phyloP scores from a whole-genome alignment of 2,797 vertebrate species.

The Lacerta bilineata region DNA sequence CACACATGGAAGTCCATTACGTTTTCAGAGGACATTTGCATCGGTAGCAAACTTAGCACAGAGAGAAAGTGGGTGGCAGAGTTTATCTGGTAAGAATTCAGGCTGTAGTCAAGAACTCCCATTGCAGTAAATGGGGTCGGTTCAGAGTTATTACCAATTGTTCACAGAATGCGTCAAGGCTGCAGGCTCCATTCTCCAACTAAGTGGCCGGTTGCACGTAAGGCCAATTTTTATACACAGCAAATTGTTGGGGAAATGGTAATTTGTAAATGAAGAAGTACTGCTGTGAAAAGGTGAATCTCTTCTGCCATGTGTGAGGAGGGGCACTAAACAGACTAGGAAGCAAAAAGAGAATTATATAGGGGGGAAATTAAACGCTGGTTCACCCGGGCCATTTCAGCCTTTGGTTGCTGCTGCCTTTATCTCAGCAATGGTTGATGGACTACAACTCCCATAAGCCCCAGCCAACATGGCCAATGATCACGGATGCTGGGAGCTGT shows the following conservation, averaged over 20 bases:
- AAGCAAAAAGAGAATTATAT: conserved; percentile 15
- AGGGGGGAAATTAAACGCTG: not conserved
- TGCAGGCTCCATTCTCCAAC: conserved; percentile 63
- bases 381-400: not conserved
- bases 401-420: not conserved
- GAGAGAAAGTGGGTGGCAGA: accelerated
- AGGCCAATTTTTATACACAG: conserved; percentile 34
- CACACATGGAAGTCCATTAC: not conserved
- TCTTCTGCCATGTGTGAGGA: not conserved
- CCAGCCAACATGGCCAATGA: too few species aligned
- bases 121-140: conserved; percentile 50
- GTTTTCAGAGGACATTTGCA: conserved; percentile 19
- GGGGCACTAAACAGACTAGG: conserved; percentile 17
- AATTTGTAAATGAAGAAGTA: conserved; percentile 31
- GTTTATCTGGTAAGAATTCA: not conserved
- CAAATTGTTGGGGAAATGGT: conserved; percentile 55
- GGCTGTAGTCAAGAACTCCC: conserved; percentile 37
- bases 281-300: conserved; percentile 23
- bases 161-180: conserved; percentile 67
- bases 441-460: too few species aligned
- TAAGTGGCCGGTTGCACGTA: conserved; percentile 35
- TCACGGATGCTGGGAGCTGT: too few species aligned
- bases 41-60: conserved; percentile 44
- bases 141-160: conserved; percentile 58
- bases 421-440: not conserved